phyloP scores from a whole-genome alignment of 2,888 invertebrate genomes.

The Drosophila meridionalis region DNA sequence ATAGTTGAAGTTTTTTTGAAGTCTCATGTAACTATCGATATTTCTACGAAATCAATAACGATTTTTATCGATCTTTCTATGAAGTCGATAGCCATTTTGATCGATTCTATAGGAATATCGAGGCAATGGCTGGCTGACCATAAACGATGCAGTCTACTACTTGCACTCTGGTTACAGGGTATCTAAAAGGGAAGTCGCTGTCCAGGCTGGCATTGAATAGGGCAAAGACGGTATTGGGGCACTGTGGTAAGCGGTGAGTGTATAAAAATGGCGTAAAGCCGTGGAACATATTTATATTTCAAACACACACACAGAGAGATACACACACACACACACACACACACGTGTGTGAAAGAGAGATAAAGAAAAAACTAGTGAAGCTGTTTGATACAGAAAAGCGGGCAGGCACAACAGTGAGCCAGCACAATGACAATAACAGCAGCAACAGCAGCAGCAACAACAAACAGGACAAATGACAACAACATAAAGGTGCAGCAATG shows the following conservation, averaged over 20 bases:
- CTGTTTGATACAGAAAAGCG: conserved; percentile 29
- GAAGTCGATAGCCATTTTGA: background rate
- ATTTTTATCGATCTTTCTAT: background rate
- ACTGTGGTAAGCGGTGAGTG: conserved; percentile 55
- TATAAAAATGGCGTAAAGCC: conserved; percentile 69
- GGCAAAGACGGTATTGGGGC: conserved; percentile 16
- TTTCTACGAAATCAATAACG: background rate
- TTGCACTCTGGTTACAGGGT: background rate
- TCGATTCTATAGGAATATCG: background rate
- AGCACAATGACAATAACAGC: conserved; percentile 30
- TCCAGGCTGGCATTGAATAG: conserved; percentile 29
- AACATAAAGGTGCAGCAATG: conserved; percentile 45
- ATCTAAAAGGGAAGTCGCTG: conserved; percentile 21
- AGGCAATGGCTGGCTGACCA: background rate
- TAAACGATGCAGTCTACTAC: too few species aligned
- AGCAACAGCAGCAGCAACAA: conserved; percentile 22
- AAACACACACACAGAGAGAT: conserved; percentile 14
- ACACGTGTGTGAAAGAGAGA: conserved; percentile 1
- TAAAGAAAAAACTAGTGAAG: conserved; percentile 25
- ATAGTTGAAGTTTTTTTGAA: too few species aligned
- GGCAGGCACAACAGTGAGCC: conserved; percentile 6
- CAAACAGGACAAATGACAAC: conserved; percentile 25
- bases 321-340: background rate
- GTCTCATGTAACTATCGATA: too few species aligned
- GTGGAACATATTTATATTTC: conserved; percentile 70